A percentile compares a stretch with the other conserved stretches of the same genome.
phyloP scores from a whole-genome alignment of 2,113 vertebrate genomes.

The Neodon shergylaensis region DNA sequence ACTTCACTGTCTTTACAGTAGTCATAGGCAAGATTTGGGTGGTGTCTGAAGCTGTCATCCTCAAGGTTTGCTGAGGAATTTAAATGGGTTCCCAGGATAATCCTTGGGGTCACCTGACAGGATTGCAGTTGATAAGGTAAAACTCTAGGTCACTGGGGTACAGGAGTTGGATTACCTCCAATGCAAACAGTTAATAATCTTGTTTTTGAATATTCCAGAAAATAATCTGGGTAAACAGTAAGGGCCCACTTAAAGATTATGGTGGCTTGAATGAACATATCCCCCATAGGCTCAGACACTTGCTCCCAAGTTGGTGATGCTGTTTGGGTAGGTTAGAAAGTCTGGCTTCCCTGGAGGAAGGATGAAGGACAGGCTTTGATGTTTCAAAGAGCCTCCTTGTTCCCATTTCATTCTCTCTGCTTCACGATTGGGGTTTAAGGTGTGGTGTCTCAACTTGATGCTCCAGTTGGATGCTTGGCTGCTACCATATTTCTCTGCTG shows the following conservation, averaged over 20 bases:
- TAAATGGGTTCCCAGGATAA: neutral
- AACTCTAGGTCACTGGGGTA: neutral
- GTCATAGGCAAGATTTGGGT: neutral
- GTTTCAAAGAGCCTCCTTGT: neutral
- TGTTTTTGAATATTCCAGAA: neutral
- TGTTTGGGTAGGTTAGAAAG: neutral
- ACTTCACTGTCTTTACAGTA: neutral
- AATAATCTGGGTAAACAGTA: neutral
- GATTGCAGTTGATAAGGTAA: neutral
- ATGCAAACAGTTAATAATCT: neutral
- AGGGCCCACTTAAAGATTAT: neutral
- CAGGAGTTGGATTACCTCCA: neutral
- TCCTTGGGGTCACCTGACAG: neutral
- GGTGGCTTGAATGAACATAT: neutral
- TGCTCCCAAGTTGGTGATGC: neutral
- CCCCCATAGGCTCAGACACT: neutral
- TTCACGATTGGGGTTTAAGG: neutral
- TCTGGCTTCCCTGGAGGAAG: neutral
- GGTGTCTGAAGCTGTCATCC: neutral
- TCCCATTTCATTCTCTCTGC: neutral
- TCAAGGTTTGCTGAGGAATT: neutral
- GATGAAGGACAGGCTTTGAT: neutral
- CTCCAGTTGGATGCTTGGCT: neutral
- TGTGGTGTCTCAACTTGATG: neutral
- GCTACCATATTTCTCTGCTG: neutral